Base-by-base conservation (phyloP, 2,113 vertebrate genomes). In the Phoxinus phoxinus region DNA sequence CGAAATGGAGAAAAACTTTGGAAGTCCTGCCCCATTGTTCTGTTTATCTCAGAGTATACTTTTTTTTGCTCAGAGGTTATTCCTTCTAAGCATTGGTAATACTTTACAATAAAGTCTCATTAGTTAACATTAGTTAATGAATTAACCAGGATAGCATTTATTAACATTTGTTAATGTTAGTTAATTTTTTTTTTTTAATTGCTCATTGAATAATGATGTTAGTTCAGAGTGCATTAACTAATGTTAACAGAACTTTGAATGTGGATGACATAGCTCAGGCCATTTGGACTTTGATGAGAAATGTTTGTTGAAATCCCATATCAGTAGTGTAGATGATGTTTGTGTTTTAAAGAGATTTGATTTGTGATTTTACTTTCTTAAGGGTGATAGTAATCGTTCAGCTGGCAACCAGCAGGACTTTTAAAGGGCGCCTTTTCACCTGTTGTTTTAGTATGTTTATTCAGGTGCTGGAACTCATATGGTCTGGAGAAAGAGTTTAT, bases 391-490 rank as follows among this genome's bases (percentile, higher is more conserved):
- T 25, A 21, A 9, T 75, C n/a, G 7, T 46, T 61, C 58, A 46
- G n/a, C 67, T 44, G 44, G 56, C 19, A 63, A 27, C 74, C 58
- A 17, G 30, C 59, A 53, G 25, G 67, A 44, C 58, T 80, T 13
- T 72, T 61, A 84, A 84, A 76, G 44, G 30, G 32, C 58, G 80
- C 19, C 79, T 67, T 59, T 83, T 27, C 72, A 82, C 71, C 85
- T 77, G 80, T 58, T 71, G 72, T 86, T 86, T 76, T 77, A 69
- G 80, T 13, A 35, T 76, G 71, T 86, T 86, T 86, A 69, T n/a
- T 74, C 85, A 86, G 85, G 71, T 83, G 73, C 32, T 32, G 56
- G 7, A 6, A 56, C 81, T 53, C 41, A 23, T 27, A 83, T 65
- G 15, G 19, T 37, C 15, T 69, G 30, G 19, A 53, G 65, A 78